phyloP scores from a whole-genome alignment of 2,113 vertebrate genomes.

The Thamnaconus septentrionalis region DNA sequence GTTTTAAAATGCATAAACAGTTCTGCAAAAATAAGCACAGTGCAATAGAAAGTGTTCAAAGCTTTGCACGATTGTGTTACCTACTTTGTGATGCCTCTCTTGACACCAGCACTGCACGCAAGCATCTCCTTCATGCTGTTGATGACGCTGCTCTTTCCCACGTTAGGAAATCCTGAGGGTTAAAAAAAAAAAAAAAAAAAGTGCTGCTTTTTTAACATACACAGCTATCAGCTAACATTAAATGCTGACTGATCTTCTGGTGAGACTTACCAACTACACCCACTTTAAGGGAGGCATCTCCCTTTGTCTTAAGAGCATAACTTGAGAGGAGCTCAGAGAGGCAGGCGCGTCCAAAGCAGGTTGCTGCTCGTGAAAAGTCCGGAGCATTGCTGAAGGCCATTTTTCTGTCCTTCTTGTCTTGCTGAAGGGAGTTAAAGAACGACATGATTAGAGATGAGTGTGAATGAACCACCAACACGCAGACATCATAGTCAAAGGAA shows the following conservation, averaged over 20 bases:
- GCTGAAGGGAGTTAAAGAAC: slow-evolving; percentile 50
- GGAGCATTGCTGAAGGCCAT: slow-evolving; percentile 45
- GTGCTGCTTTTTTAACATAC: too few relatives aligned
- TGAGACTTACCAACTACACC: slow-evolving; percentile 84
- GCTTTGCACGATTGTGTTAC: slow-evolving; percentile 13
- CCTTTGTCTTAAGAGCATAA: slow-evolving; percentile 51
- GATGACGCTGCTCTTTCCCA: slow-evolving; percentile 97
- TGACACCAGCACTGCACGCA: slow-evolving; percentile 81
- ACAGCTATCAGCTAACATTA: too few relatives aligned
- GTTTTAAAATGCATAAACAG: background rate
- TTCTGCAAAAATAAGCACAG: background rate
- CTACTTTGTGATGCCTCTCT: slow-evolving; percentile 91
- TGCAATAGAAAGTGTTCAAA: background rate
- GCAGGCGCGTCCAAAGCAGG: slow-evolving; percentile 74
- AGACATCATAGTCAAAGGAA: too few relatives aligned
- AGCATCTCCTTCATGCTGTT: slow-evolving; percentile 86
- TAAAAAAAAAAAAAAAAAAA: background rate
- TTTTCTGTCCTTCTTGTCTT: slow-evolving; percentile 67
- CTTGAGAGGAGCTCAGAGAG: slow-evolving; percentile 80
- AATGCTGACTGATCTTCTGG: too few relatives aligned
- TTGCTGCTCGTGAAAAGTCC: slow-evolving; percentile 67
- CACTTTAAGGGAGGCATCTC: slow-evolving; percentile 78
- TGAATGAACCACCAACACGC: background rate
- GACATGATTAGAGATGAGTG: background rate
- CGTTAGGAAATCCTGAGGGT: slow-evolving; percentile 89